Base-by-base conservation (phyloP, 2,113 vertebrate genomes). In the Nycticebus coucang region DNA sequence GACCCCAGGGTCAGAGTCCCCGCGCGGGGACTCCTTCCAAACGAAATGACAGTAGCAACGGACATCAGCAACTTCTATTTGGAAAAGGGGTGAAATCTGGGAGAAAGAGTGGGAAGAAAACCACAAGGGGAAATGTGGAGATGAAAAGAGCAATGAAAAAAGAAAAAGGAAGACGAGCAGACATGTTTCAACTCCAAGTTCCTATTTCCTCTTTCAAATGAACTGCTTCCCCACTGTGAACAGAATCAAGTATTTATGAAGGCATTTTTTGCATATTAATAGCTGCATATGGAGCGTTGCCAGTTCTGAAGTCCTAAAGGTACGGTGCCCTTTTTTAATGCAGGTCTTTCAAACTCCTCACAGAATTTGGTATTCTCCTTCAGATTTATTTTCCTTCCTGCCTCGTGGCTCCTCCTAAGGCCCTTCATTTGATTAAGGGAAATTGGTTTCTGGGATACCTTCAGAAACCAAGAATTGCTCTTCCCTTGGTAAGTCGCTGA, bases 161-260 rank as follows among this genome's bases (percentile, higher is more conserved):
- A 93, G 89, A 57, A 91, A 94, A 79, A 57, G 64, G 91, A 96
- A 96, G 97, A 88, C 97, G 94, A 93, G 93, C 97, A 97, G 97
- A 97, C 97, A 21, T 94, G 96, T 93, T 97, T 97, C 97, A 97
- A 91, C 97, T 94, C 88, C 96, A 95, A 97, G 89, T 93, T 97
- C 94, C 88, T 88, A 97, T 96, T 97, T 97, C 97, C 97, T 97
- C 97, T 97, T 96, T 98, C 97, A 97, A 97, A 98, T 96, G 97
- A 97, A 95, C 95, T 53, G 95, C 96, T 96, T 97, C 97, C 97
- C 98, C 96, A 97, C 98, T 98, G 98, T 88, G 98, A 97, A 75
- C 93, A 87, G 97, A 97, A 98, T 98, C 97, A 97, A 98, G 97
- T 98, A 98, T 98, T 98, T 97, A 98, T 98, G 97, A 98, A 97